phyloP scores from a whole-genome alignment of 2,797 vertebrate species.

The Jordanella pulchra region DNA sequence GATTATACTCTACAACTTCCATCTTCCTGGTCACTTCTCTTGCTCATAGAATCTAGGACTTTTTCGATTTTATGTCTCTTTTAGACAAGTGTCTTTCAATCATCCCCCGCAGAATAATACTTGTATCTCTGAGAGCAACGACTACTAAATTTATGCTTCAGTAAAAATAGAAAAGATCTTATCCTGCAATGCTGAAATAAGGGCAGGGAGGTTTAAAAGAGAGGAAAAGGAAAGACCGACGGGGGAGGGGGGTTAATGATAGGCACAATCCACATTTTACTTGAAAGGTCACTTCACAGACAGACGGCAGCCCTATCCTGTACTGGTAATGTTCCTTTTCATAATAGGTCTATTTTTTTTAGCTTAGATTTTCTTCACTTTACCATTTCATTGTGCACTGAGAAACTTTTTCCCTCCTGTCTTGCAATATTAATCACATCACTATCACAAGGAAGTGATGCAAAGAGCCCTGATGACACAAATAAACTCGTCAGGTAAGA shows the following conservation, averaged over 20 bases:
- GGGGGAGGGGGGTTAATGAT: conserved; percentile 48
- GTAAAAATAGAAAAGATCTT: conserved; percentile 61
- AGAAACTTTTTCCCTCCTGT: conserved; percentile 31
- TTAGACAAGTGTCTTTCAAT: conserved; percentile 72
- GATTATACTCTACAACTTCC: conserved; percentile 26
- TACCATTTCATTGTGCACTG: conserved; percentile 41
- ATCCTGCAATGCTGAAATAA: conserved; percentile 30
- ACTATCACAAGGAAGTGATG: conserved; percentile 45
- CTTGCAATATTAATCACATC: conserved; percentile 60
- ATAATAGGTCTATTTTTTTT: conserved; percentile 64
- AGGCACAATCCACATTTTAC: conserved; percentile 82
- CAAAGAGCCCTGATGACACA: conserved; percentile 42
- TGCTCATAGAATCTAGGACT: conserved; percentile 56
- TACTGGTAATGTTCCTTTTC: conserved; percentile 77
- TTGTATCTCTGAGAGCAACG: conserved; percentile 55
- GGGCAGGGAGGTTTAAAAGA: conserved; percentile 11
- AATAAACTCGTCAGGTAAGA: conserved; percentile 43
- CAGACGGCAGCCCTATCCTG: conserved; percentile 70
- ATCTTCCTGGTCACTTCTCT: conserved; percentile 30
- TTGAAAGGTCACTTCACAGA: conserved; percentile 83
- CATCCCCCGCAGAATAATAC: conserved; percentile 67
- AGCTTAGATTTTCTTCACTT: conserved; percentile 64
- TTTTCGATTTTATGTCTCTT: conserved; percentile 73
- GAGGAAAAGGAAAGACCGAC: background rate
- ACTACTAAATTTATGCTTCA: conserved; percentile 63